Conservation (phyloP, 1,140 invertebrate genomes). For the Achroia grisella region DNA sequence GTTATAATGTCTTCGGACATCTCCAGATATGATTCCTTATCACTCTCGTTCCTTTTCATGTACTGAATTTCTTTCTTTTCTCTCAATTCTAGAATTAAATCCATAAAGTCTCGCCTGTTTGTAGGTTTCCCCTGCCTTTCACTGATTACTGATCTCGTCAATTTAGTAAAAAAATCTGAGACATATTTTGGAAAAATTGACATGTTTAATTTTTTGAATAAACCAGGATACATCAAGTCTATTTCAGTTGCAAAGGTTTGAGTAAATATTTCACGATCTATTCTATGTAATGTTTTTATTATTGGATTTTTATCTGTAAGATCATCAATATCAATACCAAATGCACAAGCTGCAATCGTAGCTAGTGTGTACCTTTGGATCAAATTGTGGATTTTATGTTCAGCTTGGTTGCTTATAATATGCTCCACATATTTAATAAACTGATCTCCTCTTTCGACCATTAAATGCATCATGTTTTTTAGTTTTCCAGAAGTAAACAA, state of each 20-base stretch:
- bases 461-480: constrained; percentile 63
- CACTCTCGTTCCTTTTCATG: no score
- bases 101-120: constrained; percentile 20
- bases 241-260: constrained; percentile 12
- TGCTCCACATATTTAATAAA: constrained; percentile 32
- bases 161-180: constrained; percentile 15
- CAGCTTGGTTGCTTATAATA: not conserved
- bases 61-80: no score
- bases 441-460: constrained; percentile 35
- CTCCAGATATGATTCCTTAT: constrained; percentile 6
- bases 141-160: constrained; percentile 13
- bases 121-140: constrained; percentile 8
- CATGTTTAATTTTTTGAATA: constrained; percentile 13
- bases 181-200: constrained; percentile 13
- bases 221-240: constrained; percentile 23
- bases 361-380: constrained; percentile 15
- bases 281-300: constrained; percentile 5
- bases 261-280: constrained; percentile 13
- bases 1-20: constrained; percentile 39
- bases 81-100: constrained; percentile 13
- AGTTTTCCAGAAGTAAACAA: constrained; percentile 76
- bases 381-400: not conserved
- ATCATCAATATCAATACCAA: constrained; percentile 15
- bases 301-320: constrained; percentile 5
- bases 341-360: constrained; percentile 12